A percentile compares a stretch with the other conserved stretches of the same genome.
Evolutionary conservation across 2,888 invertebrate genomes (phyloP).

Genomic region (Microchrysa polita): DNA sequence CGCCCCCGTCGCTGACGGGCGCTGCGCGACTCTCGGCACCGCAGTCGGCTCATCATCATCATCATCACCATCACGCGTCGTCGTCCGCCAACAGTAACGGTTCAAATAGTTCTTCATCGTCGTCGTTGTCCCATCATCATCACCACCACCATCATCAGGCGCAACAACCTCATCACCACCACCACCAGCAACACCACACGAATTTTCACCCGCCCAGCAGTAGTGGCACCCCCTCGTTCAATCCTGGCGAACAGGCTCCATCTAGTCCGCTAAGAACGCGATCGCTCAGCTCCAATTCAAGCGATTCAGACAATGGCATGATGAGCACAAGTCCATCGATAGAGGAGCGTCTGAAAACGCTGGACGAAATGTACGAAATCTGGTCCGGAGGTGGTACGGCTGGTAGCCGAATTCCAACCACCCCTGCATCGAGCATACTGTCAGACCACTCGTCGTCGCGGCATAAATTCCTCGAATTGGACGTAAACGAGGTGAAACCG

Average conservation of each 20-base stretch:
- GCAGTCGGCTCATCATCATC: conserved; percentile 54
- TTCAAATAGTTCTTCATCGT: conserved; percentile 62
- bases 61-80: conserved; percentile 47
- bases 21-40: conserved; percentile 51
- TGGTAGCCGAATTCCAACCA: conserved; percentile 45
- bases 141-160: conserved; percentile 54
- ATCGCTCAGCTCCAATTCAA: conserved; percentile 79
- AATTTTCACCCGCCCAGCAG: conserved; percentile 58
- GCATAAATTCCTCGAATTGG: conserved; percentile 81
- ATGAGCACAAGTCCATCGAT: conserved; percentile 76
- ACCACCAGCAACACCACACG: conserved; percentile 65
- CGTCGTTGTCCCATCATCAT: neutral
- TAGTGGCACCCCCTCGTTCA: conserved; percentile 56
- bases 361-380: conserved; percentile 93
- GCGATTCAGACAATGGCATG: conserved; percentile 74
- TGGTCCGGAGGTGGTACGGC: conserved; percentile 82
- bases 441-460: conserved; percentile 60
- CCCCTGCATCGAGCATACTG: conserved; percentile 17
- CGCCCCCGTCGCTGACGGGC: conserved; percentile 50
- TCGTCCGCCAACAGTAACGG: conserved; percentile 54
- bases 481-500: conserved; percentile 84
- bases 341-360: conserved; percentile 89
- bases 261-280: conserved; percentile 74
- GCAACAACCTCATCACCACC: conserved; percentile 57
- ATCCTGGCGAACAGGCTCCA: conserved; percentile 69